These are phyloP conservation scores for Drosophila albomicans DNA, from an alignment of 1,140 invertebrate genomes.

Conservation along the genomic window DNA sequence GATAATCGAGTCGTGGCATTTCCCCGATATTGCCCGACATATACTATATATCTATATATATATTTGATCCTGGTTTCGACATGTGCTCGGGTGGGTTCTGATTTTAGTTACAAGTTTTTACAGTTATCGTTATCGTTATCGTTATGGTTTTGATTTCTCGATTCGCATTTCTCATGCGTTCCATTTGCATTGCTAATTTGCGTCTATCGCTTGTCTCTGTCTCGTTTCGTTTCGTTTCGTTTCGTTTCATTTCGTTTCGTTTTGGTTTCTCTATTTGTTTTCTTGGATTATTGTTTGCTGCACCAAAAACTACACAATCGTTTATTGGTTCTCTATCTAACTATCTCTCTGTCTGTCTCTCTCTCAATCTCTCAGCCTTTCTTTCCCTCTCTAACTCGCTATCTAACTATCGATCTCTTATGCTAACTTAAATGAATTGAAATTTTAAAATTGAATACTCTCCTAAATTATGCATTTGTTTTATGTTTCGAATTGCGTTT, in stretches of 20 bases:
- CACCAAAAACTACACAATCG: conserved; percentile 53
- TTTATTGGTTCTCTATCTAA: conserved; percentile 32
- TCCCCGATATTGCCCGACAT: conserved; percentile 7
- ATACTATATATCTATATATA: neutral
- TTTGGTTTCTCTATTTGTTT: conserved; percentile 14
- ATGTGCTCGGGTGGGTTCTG: conserved; percentile 32
- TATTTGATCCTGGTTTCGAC: conserved; percentile 3
- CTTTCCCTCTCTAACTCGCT: conserved; percentile 4
- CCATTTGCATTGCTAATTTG: conserved; percentile 30
- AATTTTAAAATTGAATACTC: conserved; percentile 24
- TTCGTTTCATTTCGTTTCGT: conserved; percentile 24
- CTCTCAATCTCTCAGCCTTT: conserved; percentile 1
- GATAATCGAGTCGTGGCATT: conserved; percentile 20
- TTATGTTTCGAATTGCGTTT: conserved; percentile 1
- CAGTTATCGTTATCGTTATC: conserved; percentile 33
- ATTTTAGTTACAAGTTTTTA: conserved; percentile 37
- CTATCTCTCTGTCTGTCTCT: conserved; percentile 1
- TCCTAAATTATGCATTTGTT: conserved; percentile 9
- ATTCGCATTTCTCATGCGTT: conserved; percentile 37
- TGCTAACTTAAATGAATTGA: conserved; percentile 4
- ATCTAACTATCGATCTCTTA: conserved; percentile 4
- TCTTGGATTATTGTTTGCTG: conserved; percentile 35
- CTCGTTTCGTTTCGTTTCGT: conserved; percentile 19
- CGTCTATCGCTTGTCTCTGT: conserved; percentile 38
- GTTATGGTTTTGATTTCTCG: conserved; percentile 14